These are phyloP conservation scores for Spatula clypeata DNA, from an alignment of 2,797 vertebrate genomes.

Conservation along the genomic window DNA sequence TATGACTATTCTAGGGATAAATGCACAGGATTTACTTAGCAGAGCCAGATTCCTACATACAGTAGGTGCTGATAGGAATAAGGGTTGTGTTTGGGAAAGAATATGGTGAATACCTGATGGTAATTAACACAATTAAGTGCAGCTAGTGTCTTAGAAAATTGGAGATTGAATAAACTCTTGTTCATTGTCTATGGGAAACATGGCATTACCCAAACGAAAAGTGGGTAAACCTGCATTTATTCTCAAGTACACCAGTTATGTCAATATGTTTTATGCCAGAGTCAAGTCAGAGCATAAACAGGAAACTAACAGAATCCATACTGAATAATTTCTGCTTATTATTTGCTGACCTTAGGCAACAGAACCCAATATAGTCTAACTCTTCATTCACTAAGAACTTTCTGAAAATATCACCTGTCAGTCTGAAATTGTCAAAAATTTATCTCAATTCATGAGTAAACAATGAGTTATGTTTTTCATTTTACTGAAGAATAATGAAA, in stretches of 20 bases:
- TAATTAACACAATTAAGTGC: not conserved
- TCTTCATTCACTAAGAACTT: not conserved
- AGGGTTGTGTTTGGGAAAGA: not conserved
- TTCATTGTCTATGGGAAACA: not conserved
- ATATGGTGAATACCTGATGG: not conserved
- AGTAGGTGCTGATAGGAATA: not conserved
- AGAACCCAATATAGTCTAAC: not conserved
- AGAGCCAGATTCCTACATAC: not conserved
- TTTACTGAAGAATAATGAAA: not conserved
- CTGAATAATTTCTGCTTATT: slow-evolving; percentile 11
- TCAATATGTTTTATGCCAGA: not conserved
- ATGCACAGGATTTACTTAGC: not conserved
- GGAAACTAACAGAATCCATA: not conserved
- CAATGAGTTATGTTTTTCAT: not conserved
- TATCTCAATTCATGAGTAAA: not conserved
- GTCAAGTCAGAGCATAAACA: not conserved
- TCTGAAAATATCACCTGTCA: slow-evolving; percentile 3
- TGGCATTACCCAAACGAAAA: not conserved
- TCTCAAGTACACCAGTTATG: not conserved
- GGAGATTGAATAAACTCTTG: not conserved
- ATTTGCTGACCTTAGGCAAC: slow-evolving; percentile 34
- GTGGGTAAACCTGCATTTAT: not conserved
- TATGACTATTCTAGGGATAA: not conserved
- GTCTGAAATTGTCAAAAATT: not conserved
- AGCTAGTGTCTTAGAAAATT: not conserved